phyloP scores from a whole-genome alignment of 2,797 vertebrate species.

The Psittacula echo region DNA sequence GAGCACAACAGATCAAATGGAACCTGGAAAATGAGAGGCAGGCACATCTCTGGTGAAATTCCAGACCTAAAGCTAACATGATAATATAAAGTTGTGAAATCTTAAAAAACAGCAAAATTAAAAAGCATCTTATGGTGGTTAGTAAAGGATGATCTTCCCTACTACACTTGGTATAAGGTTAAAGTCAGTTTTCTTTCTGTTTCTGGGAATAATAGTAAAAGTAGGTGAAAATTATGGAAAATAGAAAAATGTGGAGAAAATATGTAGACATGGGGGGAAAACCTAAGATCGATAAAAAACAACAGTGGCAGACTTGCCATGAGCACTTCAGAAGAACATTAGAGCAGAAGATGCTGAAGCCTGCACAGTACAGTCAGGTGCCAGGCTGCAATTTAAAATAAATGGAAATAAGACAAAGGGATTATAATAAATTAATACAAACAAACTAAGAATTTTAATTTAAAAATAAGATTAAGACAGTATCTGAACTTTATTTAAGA shows the following conservation, averaged over 20 bases:
- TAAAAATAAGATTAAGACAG: not conserved
- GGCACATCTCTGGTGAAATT: not conserved
- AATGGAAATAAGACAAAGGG: not conserved
- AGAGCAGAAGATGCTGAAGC: not conserved
- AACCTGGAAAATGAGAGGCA: not conserved
- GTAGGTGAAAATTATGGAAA: not conserved
- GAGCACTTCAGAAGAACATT: not conserved
- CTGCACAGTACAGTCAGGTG: not conserved
- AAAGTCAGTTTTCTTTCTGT: not conserved
- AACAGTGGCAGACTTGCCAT: not conserved
- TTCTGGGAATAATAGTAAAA: not conserved
- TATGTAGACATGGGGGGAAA: not conserved
- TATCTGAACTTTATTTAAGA: not conserved
- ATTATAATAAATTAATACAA: not conserved
- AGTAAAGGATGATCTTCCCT: not conserved
- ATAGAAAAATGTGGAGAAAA: not conserved
- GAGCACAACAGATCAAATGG: not conserved
- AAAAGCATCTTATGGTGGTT: not conserved
- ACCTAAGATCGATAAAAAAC: not conserved
- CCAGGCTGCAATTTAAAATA: not conserved
- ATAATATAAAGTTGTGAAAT: not conserved
- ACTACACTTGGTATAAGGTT: not conserved
- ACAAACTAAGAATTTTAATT: not conserved
- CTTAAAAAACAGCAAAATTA: not conserved
- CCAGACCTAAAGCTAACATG: not conserved